phyloP scores from a whole-genome alignment of 2,888 invertebrate species.

The Encarsia formosa region DNA sequence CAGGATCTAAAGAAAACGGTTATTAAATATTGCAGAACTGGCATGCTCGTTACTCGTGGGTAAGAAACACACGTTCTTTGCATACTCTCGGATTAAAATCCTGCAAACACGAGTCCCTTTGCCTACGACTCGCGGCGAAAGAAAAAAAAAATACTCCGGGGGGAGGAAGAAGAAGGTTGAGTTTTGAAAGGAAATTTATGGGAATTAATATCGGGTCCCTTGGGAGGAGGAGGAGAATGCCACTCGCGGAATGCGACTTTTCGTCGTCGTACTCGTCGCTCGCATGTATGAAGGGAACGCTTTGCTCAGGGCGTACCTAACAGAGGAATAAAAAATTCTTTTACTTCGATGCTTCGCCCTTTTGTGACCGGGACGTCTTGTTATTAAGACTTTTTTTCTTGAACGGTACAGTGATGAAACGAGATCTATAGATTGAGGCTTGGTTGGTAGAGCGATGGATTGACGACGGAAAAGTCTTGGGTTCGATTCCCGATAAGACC shows the following conservation, averaged over 20 bases:
- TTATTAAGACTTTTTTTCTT: no score
- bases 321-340: no score
- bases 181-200: slow-evolving; percentile 52
- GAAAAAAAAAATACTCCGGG: slow-evolving; percentile 17
- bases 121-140: slow-evolving; percentile 16
- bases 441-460: no score
- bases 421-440: no score
- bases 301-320: no score
- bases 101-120: slow-evolving; percentile 39
- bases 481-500: no score
- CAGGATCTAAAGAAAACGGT: neutral
- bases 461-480: no score
- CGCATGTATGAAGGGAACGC: slow-evolving; percentile 49
- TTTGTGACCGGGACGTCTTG: no score
- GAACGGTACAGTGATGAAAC: no score
- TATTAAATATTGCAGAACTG: slow-evolving; percentile 19
- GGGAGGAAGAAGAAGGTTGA: slow-evolving; percentile 31
- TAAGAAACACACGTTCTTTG: slow-evolving; percentile 48
- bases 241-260: slow-evolving; percentile 50
- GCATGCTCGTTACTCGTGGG: neutral
- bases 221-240: slow-evolving; percentile 37
- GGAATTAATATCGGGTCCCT: slow-evolving; percentile 52
- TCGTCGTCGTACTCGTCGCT: no score
- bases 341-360: no score
- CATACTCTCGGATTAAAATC: slow-evolving; percentile 49